Conservation (phyloP, 2,113 vertebrate species). For the Indicator maculatus region DNA sequence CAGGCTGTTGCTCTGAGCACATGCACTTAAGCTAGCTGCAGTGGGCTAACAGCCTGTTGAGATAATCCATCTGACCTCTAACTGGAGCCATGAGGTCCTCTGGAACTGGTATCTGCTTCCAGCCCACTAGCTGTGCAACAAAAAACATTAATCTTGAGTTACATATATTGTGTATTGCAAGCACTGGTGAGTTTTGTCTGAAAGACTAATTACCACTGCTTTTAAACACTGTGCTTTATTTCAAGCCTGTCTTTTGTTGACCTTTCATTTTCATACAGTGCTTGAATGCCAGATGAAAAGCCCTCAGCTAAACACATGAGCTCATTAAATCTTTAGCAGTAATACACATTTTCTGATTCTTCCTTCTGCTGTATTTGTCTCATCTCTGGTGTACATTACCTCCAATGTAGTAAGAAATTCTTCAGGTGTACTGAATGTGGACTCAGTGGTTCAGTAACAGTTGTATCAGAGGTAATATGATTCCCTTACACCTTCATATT, state of each 20-base stretch:
- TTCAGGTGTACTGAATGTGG: background rate
- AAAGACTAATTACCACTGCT: background rate
- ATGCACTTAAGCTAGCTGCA: too few species aligned
- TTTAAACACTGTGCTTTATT: background rate
- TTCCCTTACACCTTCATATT: background rate
- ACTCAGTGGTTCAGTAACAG: background rate
- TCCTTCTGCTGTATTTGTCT: background rate
- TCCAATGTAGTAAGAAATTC: background rate
- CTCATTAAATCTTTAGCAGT: background rate
- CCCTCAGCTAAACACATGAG: rapidly evolving
- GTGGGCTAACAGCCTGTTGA: background rate
- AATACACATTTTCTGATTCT: background rate
- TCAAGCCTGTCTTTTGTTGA: background rate
- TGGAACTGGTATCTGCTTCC: background rate
- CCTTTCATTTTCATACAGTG: background rate
- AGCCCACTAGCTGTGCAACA: background rate
- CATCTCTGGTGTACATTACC: rapidly evolving
- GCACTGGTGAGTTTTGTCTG: rapidly evolving
- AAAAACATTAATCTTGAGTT: background rate
- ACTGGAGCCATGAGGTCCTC: background rate
- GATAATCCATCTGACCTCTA: background rate
- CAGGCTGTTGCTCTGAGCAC: background rate
- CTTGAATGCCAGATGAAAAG: background rate
- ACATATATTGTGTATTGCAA: background rate
- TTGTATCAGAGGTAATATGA: background rate